phyloP scores from a whole-genome alignment of 1,140 invertebrate species.

The Stegodyphus dumicola region DNA sequence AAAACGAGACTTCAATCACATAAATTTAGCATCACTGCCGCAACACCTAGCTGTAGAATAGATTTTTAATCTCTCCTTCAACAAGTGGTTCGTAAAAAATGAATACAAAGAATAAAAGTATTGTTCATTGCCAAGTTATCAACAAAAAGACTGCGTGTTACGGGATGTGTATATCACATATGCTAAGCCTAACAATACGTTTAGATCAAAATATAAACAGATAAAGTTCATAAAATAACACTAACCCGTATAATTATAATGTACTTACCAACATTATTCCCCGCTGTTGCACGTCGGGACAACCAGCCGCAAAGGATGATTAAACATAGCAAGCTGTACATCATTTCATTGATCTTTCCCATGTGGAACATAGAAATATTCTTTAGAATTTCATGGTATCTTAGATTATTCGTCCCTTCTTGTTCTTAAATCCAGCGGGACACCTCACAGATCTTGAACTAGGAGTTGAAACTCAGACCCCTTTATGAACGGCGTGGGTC shows the following conservation, averaged over 20 bases:
- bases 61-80: too few relatives aligned
- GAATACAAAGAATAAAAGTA: too few relatives aligned
- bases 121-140: too few relatives aligned
- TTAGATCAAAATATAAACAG: background rate
- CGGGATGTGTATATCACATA: background rate
- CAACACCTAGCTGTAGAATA: too few relatives aligned
- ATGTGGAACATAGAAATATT: slow-evolving; percentile 16
- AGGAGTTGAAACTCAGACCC: too few relatives aligned
- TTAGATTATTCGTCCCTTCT: background rate
- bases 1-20: too few relatives aligned
- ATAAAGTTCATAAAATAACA: background rate
- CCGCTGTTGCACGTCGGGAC: background rate
- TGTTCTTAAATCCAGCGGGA: too few relatives aligned
- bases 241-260: slow-evolving; percentile 15
- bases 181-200: background rate
- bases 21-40: too few relatives aligned
- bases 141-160: too few relatives aligned
- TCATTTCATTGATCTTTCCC: background rate
- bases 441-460: too few relatives aligned
- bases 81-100: too few relatives aligned
- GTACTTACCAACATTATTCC: slow-evolving; percentile 39
- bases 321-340: slow-evolving; percentile 17
- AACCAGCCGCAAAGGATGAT: slow-evolving; percentile 14
- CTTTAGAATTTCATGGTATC: slow-evolving; percentile 13
- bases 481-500: background rate